These are phyloP conservation scores for Elymnias hypermnestra DNA, from an alignment of 1,140 invertebrate species.

Conservation along the genomic window DNA sequence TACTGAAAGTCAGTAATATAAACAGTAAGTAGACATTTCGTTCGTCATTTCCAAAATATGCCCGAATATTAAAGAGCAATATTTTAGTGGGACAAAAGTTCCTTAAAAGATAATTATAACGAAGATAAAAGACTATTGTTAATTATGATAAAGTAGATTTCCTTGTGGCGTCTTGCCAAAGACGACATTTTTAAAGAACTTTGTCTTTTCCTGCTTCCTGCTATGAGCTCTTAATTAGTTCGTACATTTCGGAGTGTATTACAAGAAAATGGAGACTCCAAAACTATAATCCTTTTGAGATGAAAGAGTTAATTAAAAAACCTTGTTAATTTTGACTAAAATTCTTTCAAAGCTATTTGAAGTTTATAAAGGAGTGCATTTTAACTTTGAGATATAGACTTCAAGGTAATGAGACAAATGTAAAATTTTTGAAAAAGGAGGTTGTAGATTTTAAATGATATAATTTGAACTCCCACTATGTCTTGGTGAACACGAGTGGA, in stretches of 20 bases:
- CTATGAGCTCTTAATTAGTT: conserved; percentile 8
- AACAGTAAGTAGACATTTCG: no score
- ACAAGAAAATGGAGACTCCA: conserved; percentile 28
- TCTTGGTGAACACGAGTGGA: no score
- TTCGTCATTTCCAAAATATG: no score
- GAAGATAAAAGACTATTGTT: conserved; percentile 6
- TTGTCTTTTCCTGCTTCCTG: conserved; percentile 7
- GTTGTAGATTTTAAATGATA: no score
- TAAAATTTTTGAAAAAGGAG: no score
- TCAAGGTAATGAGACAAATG: no score
- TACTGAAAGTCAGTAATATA: no score
- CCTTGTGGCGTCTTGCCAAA: conserved; percentile 6
- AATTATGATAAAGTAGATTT: conserved; percentile 6
- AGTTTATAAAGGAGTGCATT: no score
- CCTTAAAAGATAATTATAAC: conserved; percentile 6
- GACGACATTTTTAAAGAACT: conserved; percentile 7
- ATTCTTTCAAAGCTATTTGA: no score
- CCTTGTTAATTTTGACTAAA: no score
- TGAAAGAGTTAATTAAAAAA: background rate
- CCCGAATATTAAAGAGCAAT: background rate
- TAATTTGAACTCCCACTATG: no score
- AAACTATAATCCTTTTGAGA: background rate
- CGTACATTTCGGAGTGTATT: conserved; percentile 5
- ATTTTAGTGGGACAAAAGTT: conserved; percentile 2
- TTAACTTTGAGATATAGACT: no score